phyloP scores from a whole-genome alignment of 2,113 vertebrate genomes.

The Otocyon megalotis region DNA sequence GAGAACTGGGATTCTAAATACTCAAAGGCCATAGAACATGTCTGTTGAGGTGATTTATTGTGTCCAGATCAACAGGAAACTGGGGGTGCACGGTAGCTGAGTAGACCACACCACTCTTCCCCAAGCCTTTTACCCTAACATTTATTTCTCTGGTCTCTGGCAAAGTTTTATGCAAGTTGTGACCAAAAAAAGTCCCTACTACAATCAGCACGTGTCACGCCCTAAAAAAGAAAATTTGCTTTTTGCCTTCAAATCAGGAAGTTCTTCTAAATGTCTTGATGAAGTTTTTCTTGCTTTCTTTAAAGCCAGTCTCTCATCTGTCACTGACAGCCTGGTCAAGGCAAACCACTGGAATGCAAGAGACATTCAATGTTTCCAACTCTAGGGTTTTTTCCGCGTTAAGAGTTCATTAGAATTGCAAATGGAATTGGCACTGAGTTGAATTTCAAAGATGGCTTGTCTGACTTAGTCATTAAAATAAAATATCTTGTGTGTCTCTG shows the following conservation, averaged over 20 bases:
- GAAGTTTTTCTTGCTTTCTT: not conserved
- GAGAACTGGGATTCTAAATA: constrained; percentile 62
- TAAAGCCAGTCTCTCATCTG: not conserved
- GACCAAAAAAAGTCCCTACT: not conserved
- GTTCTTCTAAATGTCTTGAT: not conserved
- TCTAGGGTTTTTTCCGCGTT: not conserved
- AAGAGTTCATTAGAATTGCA: constrained; percentile 62
- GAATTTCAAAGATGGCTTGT: constrained; percentile 58
- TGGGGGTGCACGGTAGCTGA: too few species aligned
- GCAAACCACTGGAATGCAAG: not conserved
- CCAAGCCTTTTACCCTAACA: not conserved
- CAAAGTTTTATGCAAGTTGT: not conserved
- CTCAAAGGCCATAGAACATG: not conserved
- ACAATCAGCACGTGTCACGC: not conserved
- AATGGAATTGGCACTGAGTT: constrained; percentile 24
- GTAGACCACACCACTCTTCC: not conserved
- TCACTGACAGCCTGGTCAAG: not conserved
- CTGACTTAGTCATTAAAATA: constrained; percentile 51
- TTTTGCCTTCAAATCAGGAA: not conserved
- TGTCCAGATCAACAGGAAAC: not conserved
- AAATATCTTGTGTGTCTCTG: constrained; percentile 1
- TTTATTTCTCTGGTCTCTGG: too few species aligned
- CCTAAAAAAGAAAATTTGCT: not conserved
- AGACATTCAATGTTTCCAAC: not conserved
- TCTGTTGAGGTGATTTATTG: not conserved